Conservation (phyloP, 2,888 invertebrate genomes). For the Gastrophysa polygoni region DNA sequence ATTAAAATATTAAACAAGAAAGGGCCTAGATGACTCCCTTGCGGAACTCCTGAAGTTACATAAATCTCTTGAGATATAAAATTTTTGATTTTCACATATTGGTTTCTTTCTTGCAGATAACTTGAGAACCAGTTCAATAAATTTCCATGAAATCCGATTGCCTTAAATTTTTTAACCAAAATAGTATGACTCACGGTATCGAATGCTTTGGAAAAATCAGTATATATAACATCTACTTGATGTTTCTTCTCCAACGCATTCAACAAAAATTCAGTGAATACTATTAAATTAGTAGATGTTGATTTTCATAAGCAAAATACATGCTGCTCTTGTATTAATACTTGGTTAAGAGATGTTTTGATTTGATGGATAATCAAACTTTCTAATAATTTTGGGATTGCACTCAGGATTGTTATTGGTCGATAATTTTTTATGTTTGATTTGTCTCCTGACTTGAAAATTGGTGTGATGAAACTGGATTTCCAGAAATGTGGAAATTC, state of each 20-base stretch:
- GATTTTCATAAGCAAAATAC: background rate
- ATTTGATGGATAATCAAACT: background rate
- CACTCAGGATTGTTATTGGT: background rate
- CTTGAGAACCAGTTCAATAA: background rate
- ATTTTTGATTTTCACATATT: conserved; percentile 5
- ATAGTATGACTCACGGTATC: background rate
- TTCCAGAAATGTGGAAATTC: background rate
- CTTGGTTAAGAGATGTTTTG: too few species aligned
- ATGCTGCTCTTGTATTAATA: background rate
- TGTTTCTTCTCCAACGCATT: background rate
- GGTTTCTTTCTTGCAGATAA: background rate
- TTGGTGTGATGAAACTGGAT: background rate
- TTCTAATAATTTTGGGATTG: conserved; percentile 4
- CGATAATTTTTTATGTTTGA: background rate
- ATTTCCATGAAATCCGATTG: background rate
- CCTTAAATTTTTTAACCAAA: background rate
- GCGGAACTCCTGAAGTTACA: conserved; percentile 3
- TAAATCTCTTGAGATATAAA: conserved; percentile 5
- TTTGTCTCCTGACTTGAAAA: background rate
- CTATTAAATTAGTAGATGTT: background rate
- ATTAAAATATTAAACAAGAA: conserved; percentile 5
- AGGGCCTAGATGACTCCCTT: too few species aligned
- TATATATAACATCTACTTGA: conserved; percentile 4
- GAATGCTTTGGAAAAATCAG: background rate
- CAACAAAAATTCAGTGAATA: background rate